These are phyloP conservation scores for Saccostrea glomerata DNA, from an alignment of 1,140 invertebrate genomes.

Conservation along the genomic window DNA sequence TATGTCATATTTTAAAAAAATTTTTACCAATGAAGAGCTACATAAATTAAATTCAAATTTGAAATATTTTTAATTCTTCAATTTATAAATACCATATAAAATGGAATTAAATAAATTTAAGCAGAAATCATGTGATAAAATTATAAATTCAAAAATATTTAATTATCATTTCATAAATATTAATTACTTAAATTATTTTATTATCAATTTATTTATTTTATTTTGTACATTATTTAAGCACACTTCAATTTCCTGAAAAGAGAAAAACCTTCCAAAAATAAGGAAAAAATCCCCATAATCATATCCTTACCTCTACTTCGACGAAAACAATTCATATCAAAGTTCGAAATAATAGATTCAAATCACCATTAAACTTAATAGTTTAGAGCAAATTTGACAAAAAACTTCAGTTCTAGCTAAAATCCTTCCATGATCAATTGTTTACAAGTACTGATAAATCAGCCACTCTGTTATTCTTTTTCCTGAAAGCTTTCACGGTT, in stretches of 20 bases:
- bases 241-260: not conserved
- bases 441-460: slow-evolving; percentile 36
- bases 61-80: no score
- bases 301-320: slow-evolving; percentile 36
- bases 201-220: not conserved
- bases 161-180: not conserved
- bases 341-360: not conserved
- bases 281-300: not conserved
- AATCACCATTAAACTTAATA: not conserved
- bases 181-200: not conserved
- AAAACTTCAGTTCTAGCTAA: slow-evolving; percentile 26
- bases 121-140: not conserved
- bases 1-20: no score
- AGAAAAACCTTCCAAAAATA: not conserved
- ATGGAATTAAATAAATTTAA: not conserved
- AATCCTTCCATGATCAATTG: slow-evolving; percentile 26
- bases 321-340: slow-evolving; percentile 44
- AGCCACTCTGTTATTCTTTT: not conserved
- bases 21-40: no score
- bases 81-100: no score
- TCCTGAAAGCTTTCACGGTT: not conserved
- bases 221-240: not conserved
- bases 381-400: slow-evolving; percentile 5
- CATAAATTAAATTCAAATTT: no score
- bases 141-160: not conserved